Percentiles rank a stretch among this genome's conserved stretches.
phyloP scores from a whole-genome alignment of 2,113 vertebrate genomes.

The Embiotoca jacksoni region DNA sequence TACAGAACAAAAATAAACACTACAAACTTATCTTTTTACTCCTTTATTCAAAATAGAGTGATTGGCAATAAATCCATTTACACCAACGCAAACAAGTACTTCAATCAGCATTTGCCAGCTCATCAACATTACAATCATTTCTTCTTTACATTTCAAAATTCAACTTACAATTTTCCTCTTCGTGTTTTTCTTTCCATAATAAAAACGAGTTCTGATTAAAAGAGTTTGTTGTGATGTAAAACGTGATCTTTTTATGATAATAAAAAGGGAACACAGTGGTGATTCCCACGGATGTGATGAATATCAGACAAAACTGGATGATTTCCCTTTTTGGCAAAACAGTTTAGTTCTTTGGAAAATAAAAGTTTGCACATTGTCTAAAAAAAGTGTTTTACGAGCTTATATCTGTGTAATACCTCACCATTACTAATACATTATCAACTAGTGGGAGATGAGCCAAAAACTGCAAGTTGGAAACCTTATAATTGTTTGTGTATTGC shows the following conservation, averaged over 20 bases:
- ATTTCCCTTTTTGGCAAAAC: too few species aligned
- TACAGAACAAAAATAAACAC: neutral
- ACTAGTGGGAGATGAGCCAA: neutral
- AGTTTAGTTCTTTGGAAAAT: neutral
- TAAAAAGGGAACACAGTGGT: too few species aligned
- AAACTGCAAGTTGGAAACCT: neutral
- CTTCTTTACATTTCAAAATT: neutral
- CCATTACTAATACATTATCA: neutral
- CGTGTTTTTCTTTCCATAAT: neutral
- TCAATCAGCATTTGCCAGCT: neutral
- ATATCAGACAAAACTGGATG: too few species aligned
- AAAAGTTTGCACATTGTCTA: neutral
- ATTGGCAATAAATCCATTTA: neutral
- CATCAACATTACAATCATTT: neutral
- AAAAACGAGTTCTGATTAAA: too few species aligned
- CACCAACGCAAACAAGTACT: neutral
- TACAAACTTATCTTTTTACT: neutral
- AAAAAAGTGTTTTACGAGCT: neutral
- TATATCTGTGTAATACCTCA: neutral
- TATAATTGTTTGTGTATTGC: neutral
- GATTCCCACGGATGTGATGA: too few species aligned
- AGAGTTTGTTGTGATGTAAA: too few species aligned
- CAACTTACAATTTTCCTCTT: neutral
- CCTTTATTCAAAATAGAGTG: neutral
- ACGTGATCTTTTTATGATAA: too few species aligned